Percentiles rank a stretch among this genome's conserved stretches.
Conservation (phyloP, 2,888 invertebrate genomes). For the Lordiphosa fenestrarum region DNA sequence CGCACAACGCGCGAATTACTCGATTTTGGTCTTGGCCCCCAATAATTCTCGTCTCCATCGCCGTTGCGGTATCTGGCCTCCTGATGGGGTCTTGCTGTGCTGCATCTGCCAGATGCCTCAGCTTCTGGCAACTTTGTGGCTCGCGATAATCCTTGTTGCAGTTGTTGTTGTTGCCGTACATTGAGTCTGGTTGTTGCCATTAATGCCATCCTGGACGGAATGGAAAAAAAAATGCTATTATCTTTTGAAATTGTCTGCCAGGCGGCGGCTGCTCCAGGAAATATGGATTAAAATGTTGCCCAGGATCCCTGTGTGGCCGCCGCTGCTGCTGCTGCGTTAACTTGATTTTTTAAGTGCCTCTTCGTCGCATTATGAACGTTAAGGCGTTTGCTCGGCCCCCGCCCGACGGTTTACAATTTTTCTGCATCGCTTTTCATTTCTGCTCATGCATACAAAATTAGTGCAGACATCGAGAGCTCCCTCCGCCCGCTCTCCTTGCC, state of each 20-base stretch:
- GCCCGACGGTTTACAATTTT: conserved; percentile 28
- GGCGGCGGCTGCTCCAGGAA: conserved; percentile 59
- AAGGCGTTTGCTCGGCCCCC: conserved; percentile 45
- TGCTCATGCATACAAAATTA: conserved; percentile 76
- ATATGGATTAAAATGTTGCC: conserved; percentile 77
- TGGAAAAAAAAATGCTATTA: conserved; percentile 67
- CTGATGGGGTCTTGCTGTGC: conserved; percentile 14
- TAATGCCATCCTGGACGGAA: conserved; percentile 34
- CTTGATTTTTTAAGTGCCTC: conserved; percentile 71
- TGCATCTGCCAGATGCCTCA: conserved; percentile 40
- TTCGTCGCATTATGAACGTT: conserved; percentile 57
- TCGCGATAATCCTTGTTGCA: conserved; percentile 56
- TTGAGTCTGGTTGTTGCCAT: conserved; percentile 28
- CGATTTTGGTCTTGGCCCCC: conserved; percentile 30
- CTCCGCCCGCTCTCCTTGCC: background rate
- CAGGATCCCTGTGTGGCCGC: conserved; percentile 27
- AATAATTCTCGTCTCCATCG: conserved; percentile 43
- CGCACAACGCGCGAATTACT: conserved; percentile 53
- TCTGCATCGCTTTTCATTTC: conserved; percentile 52
- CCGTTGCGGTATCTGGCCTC: conserved; percentile 17
- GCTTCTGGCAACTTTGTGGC: conserved; percentile 43
- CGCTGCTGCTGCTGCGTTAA: conserved; percentile 48
- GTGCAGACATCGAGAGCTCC: conserved; percentile 28
- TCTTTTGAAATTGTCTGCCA: conserved; percentile 78
- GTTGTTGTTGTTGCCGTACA: no score